Evolutionary conservation across 2,113 vertebrate species (phyloP).

Genomic region (Laterallus jamaicensis): DNA sequence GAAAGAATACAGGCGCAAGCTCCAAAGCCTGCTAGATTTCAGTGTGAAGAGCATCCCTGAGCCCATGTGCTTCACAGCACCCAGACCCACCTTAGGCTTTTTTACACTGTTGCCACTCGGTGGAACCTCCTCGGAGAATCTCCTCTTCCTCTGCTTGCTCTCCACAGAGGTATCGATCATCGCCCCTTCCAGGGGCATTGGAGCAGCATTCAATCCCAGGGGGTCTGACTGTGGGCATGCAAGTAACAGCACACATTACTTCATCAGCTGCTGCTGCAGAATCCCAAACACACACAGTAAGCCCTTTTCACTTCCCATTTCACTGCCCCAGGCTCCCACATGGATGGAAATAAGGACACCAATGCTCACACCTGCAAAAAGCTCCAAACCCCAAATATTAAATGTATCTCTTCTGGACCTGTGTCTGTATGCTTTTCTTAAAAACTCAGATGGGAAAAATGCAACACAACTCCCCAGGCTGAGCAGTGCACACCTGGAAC

Average conservation of each 20-base stretch:
- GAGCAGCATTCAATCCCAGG: constrained; percentile 92
- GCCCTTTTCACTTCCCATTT: neutral
- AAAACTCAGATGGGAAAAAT: neutral
- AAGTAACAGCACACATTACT: neutral
- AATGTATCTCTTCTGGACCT: neutral
- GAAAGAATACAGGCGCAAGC: neutral
- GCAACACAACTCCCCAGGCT: neutral
- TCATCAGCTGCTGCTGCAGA: neutral
- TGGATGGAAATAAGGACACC: neutral
- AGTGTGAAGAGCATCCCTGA: neutral
- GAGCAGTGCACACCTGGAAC: neutral
- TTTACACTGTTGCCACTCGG: constrained; percentile 84
- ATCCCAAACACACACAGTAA: rapidly evolving
- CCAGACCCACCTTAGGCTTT: constrained; percentile 81
- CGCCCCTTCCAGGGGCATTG: constrained; percentile 81
- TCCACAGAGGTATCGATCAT: constrained; percentile 81
- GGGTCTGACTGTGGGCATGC: constrained; percentile 87
- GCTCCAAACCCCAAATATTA: neutral
- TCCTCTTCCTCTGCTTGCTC: constrained; percentile 86
- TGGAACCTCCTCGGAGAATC: constrained; percentile 87
- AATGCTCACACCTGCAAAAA: neutral
- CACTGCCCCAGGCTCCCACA: neutral
- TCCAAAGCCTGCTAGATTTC: neutral
- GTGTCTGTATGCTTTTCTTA: neutral
- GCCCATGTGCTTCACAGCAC: neutral